These are phyloP conservation scores for western clawed frog (Xenopus tropicalis) DNA, from an alignment of 2,113 vertebrate genomes.

Conservation along the genomic window UCB_Xtro_10.0 CM004444.2:24464501-24465000, in stretches of 20 bases:
- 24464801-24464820: constrained; percentile 35
- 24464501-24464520: no score
- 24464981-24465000: neutral
- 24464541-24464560: no score
- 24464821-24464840: constrained; percentile 34
- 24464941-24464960: constrained; percentile 22
- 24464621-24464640: neutral
- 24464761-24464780: constrained; percentile 24
- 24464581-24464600: neutral
- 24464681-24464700: constrained; percentile 18
- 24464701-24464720: constrained; percentile 27
- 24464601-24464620: neutral
- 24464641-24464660: neutral
- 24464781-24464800: constrained; percentile 18
- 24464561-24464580: neutral
- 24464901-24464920: constrained; percentile 23
- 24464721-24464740: constrained; percentile 26
- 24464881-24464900: constrained; percentile 36
- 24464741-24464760: constrained; percentile 15
- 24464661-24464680: neutral
- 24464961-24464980: constrained; percentile 3
- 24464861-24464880: constrained; percentile 17
- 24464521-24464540: no score
- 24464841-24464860: constrained; percentile 27
- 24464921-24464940: constrained; percentile 14